phyloP scores from a whole-genome alignment of 1,140 invertebrate genomes.

The Pseudoatta argentina region DNA sequence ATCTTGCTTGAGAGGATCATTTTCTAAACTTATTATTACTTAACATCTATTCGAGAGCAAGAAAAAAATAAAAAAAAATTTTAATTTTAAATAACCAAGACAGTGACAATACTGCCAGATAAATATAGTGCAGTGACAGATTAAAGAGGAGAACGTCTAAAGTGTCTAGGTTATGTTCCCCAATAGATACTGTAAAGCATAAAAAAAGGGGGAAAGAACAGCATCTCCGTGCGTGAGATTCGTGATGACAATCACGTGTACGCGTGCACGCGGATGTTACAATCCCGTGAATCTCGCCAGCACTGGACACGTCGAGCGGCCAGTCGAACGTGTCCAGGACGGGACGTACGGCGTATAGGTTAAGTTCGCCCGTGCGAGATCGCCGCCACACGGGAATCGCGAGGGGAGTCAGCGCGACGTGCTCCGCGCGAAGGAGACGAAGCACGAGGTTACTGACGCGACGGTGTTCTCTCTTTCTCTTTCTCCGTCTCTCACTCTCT shows the following conservation, averaged over 20 bases:
- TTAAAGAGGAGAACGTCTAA: not conserved
- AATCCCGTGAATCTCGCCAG: not conserved
- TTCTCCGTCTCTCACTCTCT: not conserved
- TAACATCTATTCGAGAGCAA: no score
- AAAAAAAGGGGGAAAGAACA: not conserved
- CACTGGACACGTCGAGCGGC: not conserved
- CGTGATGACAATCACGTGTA: not conserved
- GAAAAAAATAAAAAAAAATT: not conserved
- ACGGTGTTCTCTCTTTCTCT: not conserved
- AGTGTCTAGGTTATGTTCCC: constrained; percentile 38
- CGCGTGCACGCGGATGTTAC: not conserved
- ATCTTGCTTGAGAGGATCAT: not conserved
- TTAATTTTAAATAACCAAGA: not conserved
- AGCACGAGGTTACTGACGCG: constrained; percentile 42
- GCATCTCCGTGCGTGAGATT: not conserved
- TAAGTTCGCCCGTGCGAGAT: constrained; percentile 59
- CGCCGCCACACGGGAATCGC: constrained; percentile 38
- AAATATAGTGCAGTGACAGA: not conserved
- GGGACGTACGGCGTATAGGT: constrained; percentile 60
- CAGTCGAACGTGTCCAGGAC: not conserved
- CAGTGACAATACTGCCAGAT: not conserved
- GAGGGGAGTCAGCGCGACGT: constrained; percentile 55
- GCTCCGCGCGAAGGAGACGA: constrained; percentile 50
- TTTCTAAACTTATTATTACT: not conserved
- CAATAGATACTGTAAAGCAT: not conserved